These are phyloP conservation scores for Nasonovia ribisnigri DNA, from an alignment of 2,888 invertebrate species.

Conservation along the genomic window DNA sequence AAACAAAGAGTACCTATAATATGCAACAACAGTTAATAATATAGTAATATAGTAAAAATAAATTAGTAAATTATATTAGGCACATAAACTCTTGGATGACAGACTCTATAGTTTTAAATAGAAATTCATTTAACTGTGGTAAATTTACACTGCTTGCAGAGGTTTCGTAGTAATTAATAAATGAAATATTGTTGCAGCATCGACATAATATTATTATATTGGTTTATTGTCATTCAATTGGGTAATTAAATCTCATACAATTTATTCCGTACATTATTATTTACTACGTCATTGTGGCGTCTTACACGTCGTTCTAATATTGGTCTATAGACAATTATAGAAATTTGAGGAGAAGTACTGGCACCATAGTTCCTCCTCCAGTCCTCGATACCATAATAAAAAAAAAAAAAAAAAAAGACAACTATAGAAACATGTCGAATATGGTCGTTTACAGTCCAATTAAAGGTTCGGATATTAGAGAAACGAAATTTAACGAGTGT, in stretches of 20 bases:
- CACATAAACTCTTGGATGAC: neutral
- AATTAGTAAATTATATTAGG: neutral
- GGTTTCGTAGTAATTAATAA: neutral
- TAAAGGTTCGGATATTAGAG: neutral
- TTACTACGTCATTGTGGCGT: neutral
- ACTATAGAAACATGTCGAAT: neutral
- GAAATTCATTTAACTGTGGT: neutral
- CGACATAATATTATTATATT: neutral
- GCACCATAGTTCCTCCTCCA: no score
- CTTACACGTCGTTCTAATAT: neutral
- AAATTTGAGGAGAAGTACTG: no score
- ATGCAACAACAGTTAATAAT: no score
- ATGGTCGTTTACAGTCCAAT: neutral
- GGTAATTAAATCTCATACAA: neutral
- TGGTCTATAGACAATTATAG: neutral
- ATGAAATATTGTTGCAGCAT: neutral
- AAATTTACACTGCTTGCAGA: neutral
- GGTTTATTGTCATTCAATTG: neutral
- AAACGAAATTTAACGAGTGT: neutral
- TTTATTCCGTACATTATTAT: neutral
- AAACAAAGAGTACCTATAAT: neutral
- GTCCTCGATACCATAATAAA: no score
- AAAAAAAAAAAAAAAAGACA: no score
- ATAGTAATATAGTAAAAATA: neutral
- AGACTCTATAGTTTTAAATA: neutral